Base-by-base conservation (phyloP, 37 sponge, comb jelly and placozoan genomes). In the Corticium candelabrum region DNA sequence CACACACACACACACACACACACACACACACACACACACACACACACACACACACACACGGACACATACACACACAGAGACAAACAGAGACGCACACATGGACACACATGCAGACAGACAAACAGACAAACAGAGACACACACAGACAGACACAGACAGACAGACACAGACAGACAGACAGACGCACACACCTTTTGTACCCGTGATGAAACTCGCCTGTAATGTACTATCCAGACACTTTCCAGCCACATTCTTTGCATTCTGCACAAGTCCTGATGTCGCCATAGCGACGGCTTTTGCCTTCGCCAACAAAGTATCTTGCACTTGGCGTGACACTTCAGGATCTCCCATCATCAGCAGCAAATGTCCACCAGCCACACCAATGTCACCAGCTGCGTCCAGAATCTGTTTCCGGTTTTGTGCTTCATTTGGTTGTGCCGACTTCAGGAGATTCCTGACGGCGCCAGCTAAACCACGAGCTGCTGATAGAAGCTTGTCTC, bases 201-300 rank as follows among this genome's bases (percentile, higher is more conserved):
- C 73, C 33, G 7, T 15, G 73, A 70, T 70, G 73, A 81, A 75
- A 37, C 75, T 33, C 2, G 75, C 75, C 36, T 82, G 82, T 69
- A 82, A 41, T 68, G 38, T 41, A 3, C 57, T 73, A 75, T 82
- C 82, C 2, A 57, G 34, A 38, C 82, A 82, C 15, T 73, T 43
- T 50, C 89, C 90, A 29, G 99, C 92, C 78, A 93, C 99, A 40
- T 78, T 40, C 82, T 88, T 96, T 76, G 92, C 89, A 68, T 87
- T 83, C 71, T 88, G 88, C 70, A 96, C 92, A 1, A 96, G 90
- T 34, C 78, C 43, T 29, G 83, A 68, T 0, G 96, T 92, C 57
- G 93, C 96, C 74, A 76, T 72, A 34, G 95, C 95, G 1, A 99
- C 94, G 35, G 87, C 83, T 85, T 99, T 94, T 34, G 99, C 99